Evolutionary conservation across 2,888 invertebrate species (phyloP), one percentile per base, ranked within the genome.

Genomic region (Zhuqinia jingwanae): DNA sequence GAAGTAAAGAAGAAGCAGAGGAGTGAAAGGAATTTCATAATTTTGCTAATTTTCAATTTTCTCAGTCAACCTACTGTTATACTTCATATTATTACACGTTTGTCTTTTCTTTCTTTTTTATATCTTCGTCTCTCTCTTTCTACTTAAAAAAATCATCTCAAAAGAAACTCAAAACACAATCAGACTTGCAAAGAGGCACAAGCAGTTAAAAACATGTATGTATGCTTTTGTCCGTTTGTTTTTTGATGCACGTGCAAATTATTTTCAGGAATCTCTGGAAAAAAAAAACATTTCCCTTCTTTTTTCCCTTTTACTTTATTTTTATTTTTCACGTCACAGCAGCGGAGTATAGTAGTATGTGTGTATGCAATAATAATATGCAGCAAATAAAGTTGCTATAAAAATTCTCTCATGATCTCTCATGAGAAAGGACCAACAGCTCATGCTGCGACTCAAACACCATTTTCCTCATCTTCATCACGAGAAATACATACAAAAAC

Each of bases 31-130:
- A 27, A 68, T 79, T 81, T 81, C 81, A 81, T 81, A 81, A 81
- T 81, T 81, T 81, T 81, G 81, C 81, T 81, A 81, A 81, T 81
- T 81, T 81, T 81, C 70, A 81, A 70, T 81, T 70, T 80, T 45
- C 45, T 8, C 20, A 70, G 20, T 45, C 42, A n/a, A n/a, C n/a
- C n/a, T 25, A 8, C 25, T 6, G 15, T 63, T 30, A 50, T 17
- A 20, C 42, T 56, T 42, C 22, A 22, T 45, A 68, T 17, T 20
- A 47, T n/a, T 47, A n/a, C 25, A n/a, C n/a, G n/a, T 20, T 20
- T 45, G 8, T 65, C 13, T 30, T n/a, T n/a, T n/a, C n/a, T n/a
- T n/a, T n/a, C 81, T 65, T 65, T 68, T 47, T 30, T 45, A 8
- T 8, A 6, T 36, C 36, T 6, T 36, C 3, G 36, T 36, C 36